Evolutionary conservation across 2,888 invertebrate genomes (phyloP), one percentile per base, ranked within the genome.

Genomic region (Pristionchus fissidentatus): DNA sequence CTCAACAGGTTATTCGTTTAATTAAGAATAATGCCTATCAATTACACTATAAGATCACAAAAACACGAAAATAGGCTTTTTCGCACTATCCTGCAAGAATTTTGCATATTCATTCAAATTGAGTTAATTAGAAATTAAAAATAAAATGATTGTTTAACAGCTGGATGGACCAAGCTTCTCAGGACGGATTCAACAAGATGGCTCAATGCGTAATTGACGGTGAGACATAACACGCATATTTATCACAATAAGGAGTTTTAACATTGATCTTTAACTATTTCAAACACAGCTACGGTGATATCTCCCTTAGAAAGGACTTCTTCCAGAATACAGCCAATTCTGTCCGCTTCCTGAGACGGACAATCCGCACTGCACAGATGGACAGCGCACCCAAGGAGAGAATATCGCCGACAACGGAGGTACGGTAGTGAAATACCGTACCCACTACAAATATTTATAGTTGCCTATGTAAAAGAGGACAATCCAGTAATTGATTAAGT

Each of bases 331-430:
- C 86, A 80, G 60, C 82, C 29, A 60, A 5, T 90, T 89, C 87
- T 90, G 90, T 66, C 89, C 89, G 35, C 85, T 89, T 52, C 73
- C 84, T 35, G 83, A 80, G 22, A 43, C 87, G 77, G 86, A 86
- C 80, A 80, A 70, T n/a, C 88, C 88, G n/a, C 86, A 88, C 29
- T 90, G 90, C 84, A 86, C 94, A 19, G 93, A 94, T 88, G 94
- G 94, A 1, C 89, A 92, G 1, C 92, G 92, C 60, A 94, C 94
- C 1, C 92, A 94, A 46, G 94, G 94, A 41, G 94, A 94, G 90
- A 94, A 94, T 88, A 94, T 94, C 84, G 94, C 94, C 5, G 94
- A 94, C 88, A 94, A 94, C 88, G 94, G 94, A 70, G 89, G 89
- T 85, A 52, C 1, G 38, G 22, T n/a, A n/a, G n/a, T 19, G 5